A percentile compares a stretch with the other conserved stretches of the same genome.
Conservation (phyloP, 2,113 vertebrate species). For the Ursus arctos region DNA sequence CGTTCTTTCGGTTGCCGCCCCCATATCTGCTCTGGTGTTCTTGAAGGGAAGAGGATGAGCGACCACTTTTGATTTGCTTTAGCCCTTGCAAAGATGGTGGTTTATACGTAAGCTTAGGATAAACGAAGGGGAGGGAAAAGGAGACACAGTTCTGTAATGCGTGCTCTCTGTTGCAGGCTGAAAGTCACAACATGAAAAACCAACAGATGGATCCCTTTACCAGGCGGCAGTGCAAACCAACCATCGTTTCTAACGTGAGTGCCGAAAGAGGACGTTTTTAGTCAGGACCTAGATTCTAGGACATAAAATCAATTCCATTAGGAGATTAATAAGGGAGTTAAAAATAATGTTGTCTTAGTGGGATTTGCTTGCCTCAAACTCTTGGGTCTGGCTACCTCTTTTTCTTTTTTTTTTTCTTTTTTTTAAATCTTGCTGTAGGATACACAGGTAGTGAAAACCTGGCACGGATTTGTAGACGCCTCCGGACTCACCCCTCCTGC, state of each 20-base stretch:
- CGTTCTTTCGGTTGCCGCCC: background rate
- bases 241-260: slow-evolving; percentile 99
- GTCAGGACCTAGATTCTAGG: slow-evolving; percentile 77
- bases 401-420: background rate
- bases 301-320: slow-evolving; percentile 66
- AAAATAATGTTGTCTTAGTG: slow-evolving; percentile 72
- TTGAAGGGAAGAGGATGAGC: background rate
- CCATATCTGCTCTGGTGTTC: background rate
- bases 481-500: background rate
- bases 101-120: background rate
- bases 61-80: background rate
- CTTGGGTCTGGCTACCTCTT: slow-evolving; percentile 46
- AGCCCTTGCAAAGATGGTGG: background rate
- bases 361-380: slow-evolving; percentile 70
- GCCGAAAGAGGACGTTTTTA: slow-evolving; percentile 38
- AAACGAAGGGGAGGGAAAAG: background rate
- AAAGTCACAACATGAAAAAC: slow-evolving; percentile 98
- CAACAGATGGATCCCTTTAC: slow-evolving; percentile 99
- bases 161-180: slow-evolving; percentile 90
- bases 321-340: slow-evolving; percentile 72
- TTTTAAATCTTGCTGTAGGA: slow-evolving; percentile 60
- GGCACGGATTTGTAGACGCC: slow-evolving; percentile 31
- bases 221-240: slow-evolving; percentile 98
- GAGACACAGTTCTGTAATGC: background rate
- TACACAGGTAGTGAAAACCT: slow-evolving; percentile 53